phyloP scores from a whole-genome alignment of 2,797 vertebrate genomes.

The Scarus forsteni region DNA sequence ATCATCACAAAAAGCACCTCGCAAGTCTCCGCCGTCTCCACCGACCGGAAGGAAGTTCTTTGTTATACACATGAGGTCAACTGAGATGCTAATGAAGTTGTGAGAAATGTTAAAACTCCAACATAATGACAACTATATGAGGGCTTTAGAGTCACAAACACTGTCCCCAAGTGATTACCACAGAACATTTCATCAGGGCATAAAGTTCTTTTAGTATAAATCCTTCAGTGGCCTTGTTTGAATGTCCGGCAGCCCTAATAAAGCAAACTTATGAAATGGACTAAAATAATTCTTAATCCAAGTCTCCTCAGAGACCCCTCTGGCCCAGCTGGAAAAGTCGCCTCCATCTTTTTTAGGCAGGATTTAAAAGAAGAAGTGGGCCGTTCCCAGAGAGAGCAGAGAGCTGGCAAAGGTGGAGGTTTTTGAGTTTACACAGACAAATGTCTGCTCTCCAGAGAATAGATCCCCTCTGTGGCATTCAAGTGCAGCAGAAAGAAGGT shows the following conservation, averaged over 20 bases:
- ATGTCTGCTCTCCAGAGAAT: slow-evolving; percentile 39
- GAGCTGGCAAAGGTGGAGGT: slow-evolving; percentile 35
- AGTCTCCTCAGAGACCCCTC: slow-evolving; percentile 42
- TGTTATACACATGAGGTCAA: no score
- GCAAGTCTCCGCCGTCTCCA: no score
- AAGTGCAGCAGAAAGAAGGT: slow-evolving; percentile 31
- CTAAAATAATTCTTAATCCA: slow-evolving; percentile 37
- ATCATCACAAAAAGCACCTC: no score
- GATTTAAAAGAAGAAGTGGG: slow-evolving; percentile 50
- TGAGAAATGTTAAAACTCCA: no score
- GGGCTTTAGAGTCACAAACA: slow-evolving; percentile 1
- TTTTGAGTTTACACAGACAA: slow-evolving; percentile 38
- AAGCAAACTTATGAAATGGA: slow-evolving; percentile 39
- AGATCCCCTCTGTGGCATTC: slow-evolving; percentile 23
- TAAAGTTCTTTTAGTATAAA: not conserved
- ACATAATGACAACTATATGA: no score
- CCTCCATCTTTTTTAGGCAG: slow-evolving; percentile 44
- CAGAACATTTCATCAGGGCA: slow-evolving; percentile 7
- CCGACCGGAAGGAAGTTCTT: no score
- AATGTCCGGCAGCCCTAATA: slow-evolving; percentile 7
- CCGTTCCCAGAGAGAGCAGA: slow-evolving; percentile 52
- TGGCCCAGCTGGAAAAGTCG: slow-evolving; percentile 36
- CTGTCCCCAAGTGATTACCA: slow-evolving; percentile 2
- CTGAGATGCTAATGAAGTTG: no score
- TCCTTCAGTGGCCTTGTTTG: not conserved